Evolutionary conservation across 2,113 vertebrate species (phyloP).

Genomic region (Pluvianellus socialis): DNA sequence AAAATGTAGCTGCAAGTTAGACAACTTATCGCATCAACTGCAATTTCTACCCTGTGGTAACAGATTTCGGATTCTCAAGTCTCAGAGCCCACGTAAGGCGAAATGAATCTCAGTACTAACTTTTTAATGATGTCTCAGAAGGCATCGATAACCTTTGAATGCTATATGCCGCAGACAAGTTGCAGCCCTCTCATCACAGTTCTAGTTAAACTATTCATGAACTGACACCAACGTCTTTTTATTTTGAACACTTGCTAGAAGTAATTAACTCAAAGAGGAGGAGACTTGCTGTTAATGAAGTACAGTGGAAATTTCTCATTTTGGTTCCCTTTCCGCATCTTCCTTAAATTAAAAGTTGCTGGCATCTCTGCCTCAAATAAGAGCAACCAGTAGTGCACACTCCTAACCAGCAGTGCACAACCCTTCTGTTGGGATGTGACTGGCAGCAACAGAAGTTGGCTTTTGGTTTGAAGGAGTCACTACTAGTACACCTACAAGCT

Average conservation of each 20-base stretch:
- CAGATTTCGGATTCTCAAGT: neutral
- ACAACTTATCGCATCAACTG: neutral
- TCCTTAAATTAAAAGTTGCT: neutral
- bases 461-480: neutral
- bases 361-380: neutral
- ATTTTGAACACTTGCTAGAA: neutral
- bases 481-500: neutral
- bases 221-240: neutral
- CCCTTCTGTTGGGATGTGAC: neutral
- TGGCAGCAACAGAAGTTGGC: neutral
- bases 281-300: neutral
- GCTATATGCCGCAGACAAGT: neutral
- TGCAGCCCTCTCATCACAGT: neutral
- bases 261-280: neutral
- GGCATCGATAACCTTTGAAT: neutral
- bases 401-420: neutral
- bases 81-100: neutral
- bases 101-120: neutral
- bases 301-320: neutral
- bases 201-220: neutral
- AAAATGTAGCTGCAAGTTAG: neutral
- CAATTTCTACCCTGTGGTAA: neutral
- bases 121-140: slow-evolving; percentile 21
- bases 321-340: neutral
- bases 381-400: neutral